Conservation (phyloP, 2,888 invertebrate genomes). For the Napeogenes inachia region DNA sequence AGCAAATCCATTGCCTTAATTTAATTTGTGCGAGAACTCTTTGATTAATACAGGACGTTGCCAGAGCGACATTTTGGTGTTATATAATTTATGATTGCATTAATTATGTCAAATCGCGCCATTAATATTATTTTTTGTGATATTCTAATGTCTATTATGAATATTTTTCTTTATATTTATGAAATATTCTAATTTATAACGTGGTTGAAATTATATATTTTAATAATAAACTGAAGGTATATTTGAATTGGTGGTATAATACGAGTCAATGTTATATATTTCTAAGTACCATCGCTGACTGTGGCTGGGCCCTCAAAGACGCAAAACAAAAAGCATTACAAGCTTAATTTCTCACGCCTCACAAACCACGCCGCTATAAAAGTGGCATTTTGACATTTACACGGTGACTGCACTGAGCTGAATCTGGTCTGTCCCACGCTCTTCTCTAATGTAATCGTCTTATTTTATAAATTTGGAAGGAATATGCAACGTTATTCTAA, state of each 20-base stretch:
- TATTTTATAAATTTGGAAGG: neutral
- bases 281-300: neutral
- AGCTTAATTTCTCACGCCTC: constrained; percentile 33
- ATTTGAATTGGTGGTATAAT: too few species aligned
- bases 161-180: constrained; percentile 11
- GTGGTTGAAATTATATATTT: neutral
- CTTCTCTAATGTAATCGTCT: neutral
- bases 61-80: constrained; percentile 47
- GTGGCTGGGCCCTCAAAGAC: constrained; percentile 12
- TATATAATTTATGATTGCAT: constrained; percentile 32
- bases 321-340: constrained; percentile 29
- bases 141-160: constrained; percentile 23
- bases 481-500: too few species aligned
- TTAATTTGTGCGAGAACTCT: constrained; percentile 56
- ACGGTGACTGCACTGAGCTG: constrained; percentile 37
- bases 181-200: neutral
- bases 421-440: constrained; percentile 24
- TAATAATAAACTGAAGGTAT: too few species aligned
- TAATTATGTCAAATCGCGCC: constrained; percentile 30
- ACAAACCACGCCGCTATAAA: constrained; percentile 26
- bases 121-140: constrained; percentile 16
- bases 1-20: constrained; percentile 47
- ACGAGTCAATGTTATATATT: neutral
- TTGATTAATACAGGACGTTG: constrained; percentile 52
- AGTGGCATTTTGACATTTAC: constrained; percentile 66